Evolutionary conservation across 2,888 invertebrate genomes (phyloP).

Genomic region (Ceriagrion tenellum): DNA sequence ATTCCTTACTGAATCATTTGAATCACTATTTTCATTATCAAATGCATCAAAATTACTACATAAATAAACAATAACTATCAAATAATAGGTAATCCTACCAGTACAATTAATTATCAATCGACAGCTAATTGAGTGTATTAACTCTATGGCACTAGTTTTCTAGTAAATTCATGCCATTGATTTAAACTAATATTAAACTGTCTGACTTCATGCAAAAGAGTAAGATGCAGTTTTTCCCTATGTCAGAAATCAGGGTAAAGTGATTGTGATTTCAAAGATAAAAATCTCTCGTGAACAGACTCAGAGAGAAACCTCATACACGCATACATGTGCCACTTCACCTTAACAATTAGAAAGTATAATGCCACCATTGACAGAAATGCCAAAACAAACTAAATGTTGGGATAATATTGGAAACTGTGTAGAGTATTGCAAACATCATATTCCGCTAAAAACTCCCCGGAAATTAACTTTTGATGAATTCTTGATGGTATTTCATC

Average conservation of each 20-base stretch:
- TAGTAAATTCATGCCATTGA: conserved; percentile 9
- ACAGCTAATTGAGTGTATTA: background rate
- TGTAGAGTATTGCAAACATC: too few species aligned
- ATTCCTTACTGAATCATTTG: background rate
- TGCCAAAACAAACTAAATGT: too few species aligned
- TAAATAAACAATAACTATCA: background rate
- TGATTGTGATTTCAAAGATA: too few species aligned
- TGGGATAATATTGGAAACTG: too few species aligned
- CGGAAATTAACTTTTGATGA: too few species aligned
- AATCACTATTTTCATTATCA: background rate
- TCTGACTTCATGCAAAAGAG: background rate
- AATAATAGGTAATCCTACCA: background rate
- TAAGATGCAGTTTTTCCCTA: background rate
- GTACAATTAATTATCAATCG: background rate
- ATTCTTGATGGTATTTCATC: too few species aligned
- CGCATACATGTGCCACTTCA: too few species aligned
- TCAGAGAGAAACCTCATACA: too few species aligned
- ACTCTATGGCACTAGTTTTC: background rate
- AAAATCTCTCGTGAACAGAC: too few species aligned
- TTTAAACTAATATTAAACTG: background rate
- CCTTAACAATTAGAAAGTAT: too few species aligned
- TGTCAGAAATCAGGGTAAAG: background rate
- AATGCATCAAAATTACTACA: background rate
- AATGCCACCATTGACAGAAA: too few species aligned
- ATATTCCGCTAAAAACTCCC: too few species aligned